Conservation (phyloP, 1,140 invertebrate species). For the Anastatus disparis region DNA sequence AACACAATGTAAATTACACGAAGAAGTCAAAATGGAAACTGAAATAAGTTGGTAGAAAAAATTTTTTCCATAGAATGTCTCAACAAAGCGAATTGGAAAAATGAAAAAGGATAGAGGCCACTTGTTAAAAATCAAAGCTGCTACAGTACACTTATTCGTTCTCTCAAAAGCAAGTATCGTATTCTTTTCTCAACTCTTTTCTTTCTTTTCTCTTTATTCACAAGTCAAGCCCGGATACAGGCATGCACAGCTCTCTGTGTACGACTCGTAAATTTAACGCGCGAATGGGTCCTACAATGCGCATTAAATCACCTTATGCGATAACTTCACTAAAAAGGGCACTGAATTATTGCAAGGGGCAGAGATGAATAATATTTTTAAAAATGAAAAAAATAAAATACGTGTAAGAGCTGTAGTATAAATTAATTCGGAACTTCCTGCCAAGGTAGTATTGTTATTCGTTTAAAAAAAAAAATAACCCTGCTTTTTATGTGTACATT, state of each 20-base stretch:
- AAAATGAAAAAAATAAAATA: too few relatives aligned
- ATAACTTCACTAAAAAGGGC: slow-evolving; percentile 50
- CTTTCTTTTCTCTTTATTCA: neutral
- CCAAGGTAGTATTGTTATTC: too few relatives aligned
- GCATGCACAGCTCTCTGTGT: neutral
- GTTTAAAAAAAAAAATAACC: neutral
- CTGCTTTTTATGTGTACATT: too few relatives aligned
- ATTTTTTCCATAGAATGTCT: too few relatives aligned
- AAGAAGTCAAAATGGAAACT: too few relatives aligned
- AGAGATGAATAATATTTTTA: slow-evolving; percentile 18
- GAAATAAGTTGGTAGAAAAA: too few relatives aligned
- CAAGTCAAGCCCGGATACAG: too few relatives aligned
- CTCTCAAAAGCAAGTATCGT: neutral
- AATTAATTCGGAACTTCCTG: too few relatives aligned
- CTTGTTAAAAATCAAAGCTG: neutral
- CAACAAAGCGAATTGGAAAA: neutral
- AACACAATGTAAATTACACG: too few relatives aligned
- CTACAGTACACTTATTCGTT: neutral
- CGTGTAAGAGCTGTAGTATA: too few relatives aligned
- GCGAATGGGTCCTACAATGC: slow-evolving; percentile 55
- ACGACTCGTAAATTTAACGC: slow-evolving; percentile 26
- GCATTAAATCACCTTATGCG: slow-evolving; percentile 54
- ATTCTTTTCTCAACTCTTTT: neutral
- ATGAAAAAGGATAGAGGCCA: neutral
- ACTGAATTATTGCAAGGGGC: slow-evolving; percentile 50